Evolutionary conservation across 2,888 invertebrate genomes (phyloP).

Genomic region (Bellardia pandia): DNA sequence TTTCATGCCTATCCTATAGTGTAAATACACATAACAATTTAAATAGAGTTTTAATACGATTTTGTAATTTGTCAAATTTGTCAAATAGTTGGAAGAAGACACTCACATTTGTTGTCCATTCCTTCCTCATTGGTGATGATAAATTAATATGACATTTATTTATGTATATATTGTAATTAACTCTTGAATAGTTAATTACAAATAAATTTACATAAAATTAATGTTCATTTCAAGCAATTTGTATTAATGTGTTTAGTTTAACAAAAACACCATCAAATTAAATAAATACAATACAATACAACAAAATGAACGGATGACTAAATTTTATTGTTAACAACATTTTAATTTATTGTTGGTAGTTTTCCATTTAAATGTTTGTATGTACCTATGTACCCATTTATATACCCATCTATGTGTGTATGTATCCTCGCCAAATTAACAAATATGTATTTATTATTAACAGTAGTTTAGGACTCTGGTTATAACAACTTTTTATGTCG

Average conservation of each 20-base stretch:
- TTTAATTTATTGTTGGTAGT: conserved; percentile 32
- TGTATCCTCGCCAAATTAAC: conserved; percentile 2
- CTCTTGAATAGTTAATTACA: neutral
- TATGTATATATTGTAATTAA: neutral
- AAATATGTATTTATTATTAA: conserved; percentile 13
- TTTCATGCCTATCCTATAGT: too few relatives aligned
- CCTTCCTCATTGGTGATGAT: neutral
- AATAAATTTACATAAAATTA: conserved; percentile 47
- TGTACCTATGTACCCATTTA: too few relatives aligned
- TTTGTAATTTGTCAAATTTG: too few relatives aligned
- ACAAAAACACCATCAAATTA: conserved; percentile 1
- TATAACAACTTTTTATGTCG: conserved; percentile 13
- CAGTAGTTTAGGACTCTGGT: neutral
- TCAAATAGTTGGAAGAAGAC: neutral
- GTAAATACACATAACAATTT: too few relatives aligned
- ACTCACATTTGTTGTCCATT: neutral
- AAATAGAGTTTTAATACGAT: too few relatives aligned
- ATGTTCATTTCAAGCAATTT: conserved; percentile 20
- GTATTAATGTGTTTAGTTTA: conserved; percentile 29
- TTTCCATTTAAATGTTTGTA: neutral
- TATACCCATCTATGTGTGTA: conserved; percentile 1
- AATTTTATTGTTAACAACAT: conserved; percentile 34
- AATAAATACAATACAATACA: conserved; percentile 16
- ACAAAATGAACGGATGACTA: neutral
- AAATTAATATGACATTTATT: conserved; percentile 10